A percentile compares a stretch with the other conserved stretches of the same genome.
These are phyloP conservation scores for Bugulina stolonifera DNA, from an alignment of 2,888 invertebrate species.

Conservation along the genomic window DNA sequence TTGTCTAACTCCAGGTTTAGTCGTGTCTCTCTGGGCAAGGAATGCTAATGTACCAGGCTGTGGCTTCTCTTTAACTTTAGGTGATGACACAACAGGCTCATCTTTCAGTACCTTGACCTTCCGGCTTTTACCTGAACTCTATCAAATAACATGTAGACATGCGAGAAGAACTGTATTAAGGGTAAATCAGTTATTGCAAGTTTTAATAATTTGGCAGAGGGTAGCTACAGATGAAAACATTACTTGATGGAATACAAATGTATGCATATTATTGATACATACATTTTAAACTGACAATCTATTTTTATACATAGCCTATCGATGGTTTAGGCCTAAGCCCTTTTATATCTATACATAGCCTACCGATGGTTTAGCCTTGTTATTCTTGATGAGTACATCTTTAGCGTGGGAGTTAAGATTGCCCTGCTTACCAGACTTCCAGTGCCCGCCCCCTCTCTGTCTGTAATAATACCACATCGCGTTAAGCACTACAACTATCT, in stretches of 20 bases:
- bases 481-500: neutral
- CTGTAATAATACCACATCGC: constrained; percentile 30
- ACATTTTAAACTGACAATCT: too few relatives aligned
- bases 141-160: neutral
- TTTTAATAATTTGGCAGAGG: too few relatives aligned
- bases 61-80: constrained; percentile 6
- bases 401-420: constrained; percentile 43
- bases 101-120: constrained; percentile 43
- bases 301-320: too few relatives aligned
- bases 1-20: constrained; percentile 28
- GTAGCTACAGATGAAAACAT: too few relatives aligned
- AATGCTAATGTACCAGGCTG: constrained; percentile 44
- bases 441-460: constrained; percentile 43
- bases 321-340: too few relatives aligned
- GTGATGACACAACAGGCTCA: constrained; percentile 33
- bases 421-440: constrained; percentile 47
- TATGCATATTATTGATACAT: too few relatives aligned
- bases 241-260: too few relatives aligned
- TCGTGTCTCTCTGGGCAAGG: constrained; percentile 38
- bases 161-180: too few relatives aligned
- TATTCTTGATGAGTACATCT: constrained; percentile 35
- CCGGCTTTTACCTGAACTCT: constrained; percentile 31
- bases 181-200: too few relatives aligned
- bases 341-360: too few relatives aligned
- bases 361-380: neutral